phyloP scores from a whole-genome alignment of 2,113 vertebrate genomes.

The Percina caprodes region DNA sequence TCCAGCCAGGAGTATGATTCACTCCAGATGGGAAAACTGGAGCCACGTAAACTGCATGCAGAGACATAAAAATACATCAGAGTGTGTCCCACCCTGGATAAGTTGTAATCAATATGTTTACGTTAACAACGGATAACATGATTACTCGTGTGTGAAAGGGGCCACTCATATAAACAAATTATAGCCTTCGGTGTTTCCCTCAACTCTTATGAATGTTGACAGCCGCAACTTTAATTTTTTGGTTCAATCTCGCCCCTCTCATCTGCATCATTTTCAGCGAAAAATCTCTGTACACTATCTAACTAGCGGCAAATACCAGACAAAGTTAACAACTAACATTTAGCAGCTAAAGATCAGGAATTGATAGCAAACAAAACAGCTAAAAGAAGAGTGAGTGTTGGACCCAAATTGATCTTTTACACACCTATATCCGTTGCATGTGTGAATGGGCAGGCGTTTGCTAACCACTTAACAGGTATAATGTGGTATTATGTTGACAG shows the following conservation, averaged over 20 bases:
- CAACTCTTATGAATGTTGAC: background rate
- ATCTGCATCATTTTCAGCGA: background rate
- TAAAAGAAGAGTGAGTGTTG: background rate
- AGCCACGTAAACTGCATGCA: background rate
- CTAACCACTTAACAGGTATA: background rate
- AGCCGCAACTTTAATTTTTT: background rate
- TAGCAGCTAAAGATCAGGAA: background rate
- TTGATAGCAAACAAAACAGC: background rate
- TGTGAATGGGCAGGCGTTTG: too few relatives aligned
- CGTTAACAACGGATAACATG: too few relatives aligned
- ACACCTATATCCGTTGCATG: background rate
- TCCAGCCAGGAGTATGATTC: conserved; percentile 1
- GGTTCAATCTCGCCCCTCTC: background rate
- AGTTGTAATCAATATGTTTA: background rate
- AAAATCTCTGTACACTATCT: background rate
- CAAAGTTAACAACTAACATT: background rate
- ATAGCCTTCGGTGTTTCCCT: background rate
- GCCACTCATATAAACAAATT: too few relatives aligned
- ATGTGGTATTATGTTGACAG: background rate
- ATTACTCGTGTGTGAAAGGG: background rate
- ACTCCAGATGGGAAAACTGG: conserved; percentile 18
- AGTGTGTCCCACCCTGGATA: background rate
- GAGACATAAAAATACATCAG: background rate
- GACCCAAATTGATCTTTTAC: background rate
- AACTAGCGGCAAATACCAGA: background rate